These are phyloP conservation scores for Bos taurus DNA, from an alignment of 2,113 vertebrate genomes.

Conservation along the genomic window ARS-UCD2.0 NC_037335.1:64878501-64879000, in stretches of 20 bases:
- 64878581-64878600: background rate
- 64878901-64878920: background rate
- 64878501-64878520: constrained; percentile 27
- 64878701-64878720: background rate
- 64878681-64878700: background rate
- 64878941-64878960: background rate
- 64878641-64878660: background rate
- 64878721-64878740: background rate
- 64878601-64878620: background rate
- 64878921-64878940: background rate
- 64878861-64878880: background rate
- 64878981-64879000: background rate
- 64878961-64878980: background rate
- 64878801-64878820: background rate
- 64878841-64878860: background rate
- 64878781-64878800: background rate
- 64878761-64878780: background rate
- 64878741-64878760: background rate
- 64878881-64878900: background rate
- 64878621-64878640: constrained; percentile 20
- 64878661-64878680: background rate
- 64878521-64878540: constrained; percentile 54
- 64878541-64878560: constrained; percentile 50
- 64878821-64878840: background rate
- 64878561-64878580: constrained; percentile 39